Evolutionary conservation across 1,140 invertebrate species (phyloP), one percentile per base, ranked within the genome.

Genomic region (Triops longicaudatus): DNA sequence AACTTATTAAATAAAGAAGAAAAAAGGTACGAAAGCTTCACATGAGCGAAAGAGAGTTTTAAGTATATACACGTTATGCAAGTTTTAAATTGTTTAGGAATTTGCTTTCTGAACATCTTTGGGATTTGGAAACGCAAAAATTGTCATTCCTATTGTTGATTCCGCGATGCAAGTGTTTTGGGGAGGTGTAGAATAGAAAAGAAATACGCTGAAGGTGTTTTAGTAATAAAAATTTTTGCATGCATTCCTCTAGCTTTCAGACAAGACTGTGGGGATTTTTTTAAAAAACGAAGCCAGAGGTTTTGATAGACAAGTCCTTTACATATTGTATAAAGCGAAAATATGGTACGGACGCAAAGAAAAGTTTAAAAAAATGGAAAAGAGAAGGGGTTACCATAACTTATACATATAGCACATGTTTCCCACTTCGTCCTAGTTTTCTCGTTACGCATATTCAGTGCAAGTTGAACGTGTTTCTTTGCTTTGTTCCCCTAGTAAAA

Each of bases 361-460:
- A 37, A 37, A 63, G 50, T 22, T n/a, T n/a, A n/a, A n/a, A n/a
- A n/a, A 63, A 63, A 63, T 9, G 10, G 14, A 22, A 17, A 6
- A 6, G 50, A 63, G 50, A 63, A 63, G 22, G 22, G 50, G 50
- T 6, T 63, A 63, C n/a, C 22, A 10, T 63, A 63, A 12, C 50
- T 63, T 63, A 63, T 63, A 63, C 50, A 63, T 63, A 63, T 63
- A 63, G 50, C 50, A 63, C 50, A 63, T 63, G 50, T 63, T 63
- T 63, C 50, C 14, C 50, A 17, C 14, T 9, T n/a, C 17, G 22
- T 63, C 22, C 22, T 63, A 14, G 14, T 22, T 63, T 63, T 63
- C 22, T 63, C 22, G 50, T 63, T 63, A 63, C 22, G 50, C 50
- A 63, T 63, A 63, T 63, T 63, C 50, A 63, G 50, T 63, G 50